These are phyloP conservation scores for Alitta virens DNA, from an alignment of 2,888 invertebrate genomes.

Conservation along the genomic window DNA sequence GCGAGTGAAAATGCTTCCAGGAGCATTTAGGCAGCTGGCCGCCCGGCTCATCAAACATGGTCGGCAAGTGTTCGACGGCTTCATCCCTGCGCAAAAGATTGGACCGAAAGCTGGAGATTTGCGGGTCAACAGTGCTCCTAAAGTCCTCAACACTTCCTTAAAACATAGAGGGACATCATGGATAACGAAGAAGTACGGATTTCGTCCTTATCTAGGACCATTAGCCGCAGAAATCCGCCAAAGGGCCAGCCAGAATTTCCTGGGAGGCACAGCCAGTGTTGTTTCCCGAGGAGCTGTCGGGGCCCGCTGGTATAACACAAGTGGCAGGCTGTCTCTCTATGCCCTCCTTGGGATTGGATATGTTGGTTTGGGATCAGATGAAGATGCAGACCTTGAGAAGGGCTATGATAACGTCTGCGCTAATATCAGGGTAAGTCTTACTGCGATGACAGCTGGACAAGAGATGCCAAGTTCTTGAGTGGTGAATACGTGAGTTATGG, in stretches of 20 bases:
- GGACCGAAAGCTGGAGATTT: too few species aligned
- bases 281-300: background rate
- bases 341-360: conserved; percentile 11
- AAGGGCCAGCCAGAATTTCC: conserved; percentile 6
- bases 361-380: background rate
- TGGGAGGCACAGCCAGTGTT: background rate
- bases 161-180: too few species aligned
- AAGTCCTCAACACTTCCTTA: too few species aligned
- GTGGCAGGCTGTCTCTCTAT: background rate
- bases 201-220: background rate
- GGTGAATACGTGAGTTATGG: too few species aligned
- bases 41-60: too few species aligned
- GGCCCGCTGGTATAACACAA: background rate
- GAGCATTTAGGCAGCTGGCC: too few species aligned
- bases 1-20: too few species aligned
- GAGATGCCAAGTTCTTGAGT: too few species aligned
- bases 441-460: background rate
- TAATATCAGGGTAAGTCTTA: conserved; percentile 5
- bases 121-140: too few species aligned
- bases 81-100: too few species aligned
- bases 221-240: conserved; percentile 6
- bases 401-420: conserved; percentile 6
- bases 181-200: too few species aligned
- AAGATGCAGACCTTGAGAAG: background rate
- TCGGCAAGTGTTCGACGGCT: too few species aligned